Conservation (phyloP, 2,888 invertebrate genomes). For the Lobophora halterata region DNA sequence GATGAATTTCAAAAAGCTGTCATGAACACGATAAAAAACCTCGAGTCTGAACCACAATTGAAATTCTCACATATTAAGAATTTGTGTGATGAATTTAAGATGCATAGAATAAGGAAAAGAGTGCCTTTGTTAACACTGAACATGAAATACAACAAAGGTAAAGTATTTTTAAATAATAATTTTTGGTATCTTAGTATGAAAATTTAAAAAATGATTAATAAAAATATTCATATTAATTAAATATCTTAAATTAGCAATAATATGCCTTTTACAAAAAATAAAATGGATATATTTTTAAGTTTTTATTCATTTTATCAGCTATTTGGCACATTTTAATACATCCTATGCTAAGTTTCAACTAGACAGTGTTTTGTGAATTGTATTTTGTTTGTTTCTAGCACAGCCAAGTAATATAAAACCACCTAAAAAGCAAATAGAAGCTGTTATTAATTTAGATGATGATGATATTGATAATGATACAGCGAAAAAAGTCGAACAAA, state of each 20-base stretch:
- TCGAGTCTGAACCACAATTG: slow-evolving; percentile 41
- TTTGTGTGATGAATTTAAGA: slow-evolving; percentile 46
- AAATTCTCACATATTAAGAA: slow-evolving; percentile 53
- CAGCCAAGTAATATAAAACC: slow-evolving; percentile 14
- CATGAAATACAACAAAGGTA: slow-evolving; percentile 2
- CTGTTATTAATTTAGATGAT: slow-evolving; percentile 35
- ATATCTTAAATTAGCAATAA: too few relatives aligned
- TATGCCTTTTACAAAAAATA: too few relatives aligned
- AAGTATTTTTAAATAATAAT: neutral
- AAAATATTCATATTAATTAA: too few relatives aligned
- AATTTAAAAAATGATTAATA: too few relatives aligned
- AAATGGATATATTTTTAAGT: too few relatives aligned
- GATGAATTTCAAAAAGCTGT: slow-evolving; percentile 38
- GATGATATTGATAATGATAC: slow-evolving; percentile 25
- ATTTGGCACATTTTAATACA: too few relatives aligned
- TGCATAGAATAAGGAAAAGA: slow-evolving; percentile 38
- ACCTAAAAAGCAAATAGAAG: slow-evolving; percentile 29
- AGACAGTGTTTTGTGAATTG: too few relatives aligned
- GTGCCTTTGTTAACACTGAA: slow-evolving; percentile 44
- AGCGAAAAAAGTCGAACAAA: neutral
- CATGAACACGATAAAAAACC: slow-evolving; percentile 27
- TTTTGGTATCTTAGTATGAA: too few relatives aligned
- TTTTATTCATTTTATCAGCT: too few relatives aligned
- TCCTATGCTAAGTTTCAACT: too few relatives aligned
- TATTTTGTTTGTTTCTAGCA: slow-evolving; percentile 4